Evolutionary conservation across 2,888 invertebrate genomes (phyloP).

Genomic region (Drosophila bunnanda): DNA sequence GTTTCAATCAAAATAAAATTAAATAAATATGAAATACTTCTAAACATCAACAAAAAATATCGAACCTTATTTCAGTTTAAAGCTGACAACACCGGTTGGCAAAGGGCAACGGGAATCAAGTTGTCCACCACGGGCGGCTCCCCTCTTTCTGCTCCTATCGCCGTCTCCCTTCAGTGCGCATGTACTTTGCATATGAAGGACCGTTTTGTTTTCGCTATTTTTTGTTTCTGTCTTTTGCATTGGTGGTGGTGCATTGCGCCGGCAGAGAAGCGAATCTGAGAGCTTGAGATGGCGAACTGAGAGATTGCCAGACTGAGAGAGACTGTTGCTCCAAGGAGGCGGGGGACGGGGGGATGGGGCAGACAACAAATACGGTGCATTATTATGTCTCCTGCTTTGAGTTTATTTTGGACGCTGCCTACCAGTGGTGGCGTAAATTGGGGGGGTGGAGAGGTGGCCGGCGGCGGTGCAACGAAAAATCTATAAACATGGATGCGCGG

Average conservation of each 20-base stretch:
- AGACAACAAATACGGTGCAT: slow-evolving; percentile 31
- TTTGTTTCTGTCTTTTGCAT: slow-evolving; percentile 18
- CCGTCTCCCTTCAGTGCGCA: slow-evolving; percentile 74
- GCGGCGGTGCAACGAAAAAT: slow-evolving; percentile 43
- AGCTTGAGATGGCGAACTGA: slow-evolving; percentile 38
- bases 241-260: slow-evolving; percentile 31
- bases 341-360: background rate
- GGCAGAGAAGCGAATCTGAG: slow-evolving; percentile 28
- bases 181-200: slow-evolving; percentile 53
- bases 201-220: slow-evolving; percentile 19
- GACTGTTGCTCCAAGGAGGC: slow-evolving; percentile 67
- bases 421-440: slow-evolving; percentile 22
- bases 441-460: background rate
- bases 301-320: slow-evolving; percentile 38
- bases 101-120: slow-evolving; percentile 71
- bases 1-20: background rate
- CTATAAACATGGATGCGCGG: slow-evolving; percentile 50
- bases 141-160: slow-evolving; percentile 57
- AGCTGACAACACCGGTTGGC: slow-evolving; percentile 8
- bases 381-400: slow-evolving; percentile 66
- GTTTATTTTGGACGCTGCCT: slow-evolving; percentile 67
- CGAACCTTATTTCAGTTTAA: background rate
- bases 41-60: background rate
- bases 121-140: slow-evolving; percentile 36
- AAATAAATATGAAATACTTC: background rate